Base-by-base conservation (phyloP, 1,140 invertebrate genomes). In the Scaptomyza hsui region DNA sequence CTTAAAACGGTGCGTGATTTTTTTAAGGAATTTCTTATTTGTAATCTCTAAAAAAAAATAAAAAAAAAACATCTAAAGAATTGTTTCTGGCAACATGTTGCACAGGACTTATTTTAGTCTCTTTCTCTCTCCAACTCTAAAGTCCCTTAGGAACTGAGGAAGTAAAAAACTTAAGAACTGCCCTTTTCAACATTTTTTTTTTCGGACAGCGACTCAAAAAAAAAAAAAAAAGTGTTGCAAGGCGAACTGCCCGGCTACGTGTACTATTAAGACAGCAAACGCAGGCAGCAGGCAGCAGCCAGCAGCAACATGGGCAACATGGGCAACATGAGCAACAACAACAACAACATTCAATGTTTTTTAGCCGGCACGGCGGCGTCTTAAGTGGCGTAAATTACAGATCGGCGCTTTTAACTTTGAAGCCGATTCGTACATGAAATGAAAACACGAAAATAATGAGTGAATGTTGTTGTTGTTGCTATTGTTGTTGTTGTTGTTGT, bases 331-430 rank as follows among this genome's bases (percentile, higher is more conserved):
- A 41, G 6, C 56, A 70, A 37, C 71, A 32, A 13, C 59, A 67
- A 71, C 37, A 83, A 67, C 64, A 73, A 72, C 59, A 63, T 78
- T 78, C 52, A 72, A 73, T 68, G 64, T 86, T 68, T 86, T 76
- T 75, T 78, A 88, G 82, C 74, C 78, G 82, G 67, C 74, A 75
- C 82, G 83, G 83, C 82, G 83, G 83, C 83, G 80, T 79, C 80
- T 90, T 90, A 90, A 90, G 83, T 90, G 79, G 89, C 82, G 83
- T 89, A 90, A 90, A 90, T 90, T 90, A 90, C 85, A 90, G 89
- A 82, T 90, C 89, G 89, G 89, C 89, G 78, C 75, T 77, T 90
- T 90, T 90, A 90, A 90, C 89, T 90, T 90, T 90, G 89, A 90
- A 71, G 89, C 78, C 68, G 78, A 90, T 83, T 90, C 89, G 89